Evolutionary conservation across 1,140 invertebrate genomes (phyloP).

Genomic region (Drosophila kepulauana): DNA sequence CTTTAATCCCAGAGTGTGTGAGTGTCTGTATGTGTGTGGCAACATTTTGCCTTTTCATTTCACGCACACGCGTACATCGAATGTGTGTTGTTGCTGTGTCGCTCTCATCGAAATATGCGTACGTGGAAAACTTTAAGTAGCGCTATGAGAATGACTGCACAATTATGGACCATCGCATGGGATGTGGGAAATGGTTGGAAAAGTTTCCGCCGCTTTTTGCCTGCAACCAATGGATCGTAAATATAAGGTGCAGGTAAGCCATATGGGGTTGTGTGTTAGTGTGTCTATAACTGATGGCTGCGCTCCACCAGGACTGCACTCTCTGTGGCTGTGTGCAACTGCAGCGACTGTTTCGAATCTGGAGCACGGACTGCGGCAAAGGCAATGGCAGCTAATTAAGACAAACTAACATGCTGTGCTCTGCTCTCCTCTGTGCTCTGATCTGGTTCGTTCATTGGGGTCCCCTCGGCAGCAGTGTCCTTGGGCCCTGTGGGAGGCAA

Average conservation of each 20-base stretch:
- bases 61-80: conserved; percentile 59
- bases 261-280: conserved; percentile 38
- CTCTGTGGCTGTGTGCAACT: conserved; percentile 8
- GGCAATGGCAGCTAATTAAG: conserved; percentile 75
- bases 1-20: conserved; percentile 46
- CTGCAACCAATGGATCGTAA: conserved; percentile 78
- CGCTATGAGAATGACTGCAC: conserved; percentile 66
- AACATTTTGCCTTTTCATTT: conserved; percentile 70
- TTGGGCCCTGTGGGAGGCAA: conserved; percentile 43
- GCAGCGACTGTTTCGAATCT: neutral
- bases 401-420: conserved; percentile 67
- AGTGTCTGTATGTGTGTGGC: neutral
- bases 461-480: conserved; percentile 48
- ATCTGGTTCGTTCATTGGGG: conserved; percentile 22
- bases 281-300: conserved; percentile 44
- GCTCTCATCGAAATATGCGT: conserved; percentile 53
- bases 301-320: conserved; percentile 16
- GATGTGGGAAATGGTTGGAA: neutral
- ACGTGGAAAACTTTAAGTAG: conserved; percentile 70
- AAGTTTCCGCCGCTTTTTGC: conserved; percentile 46
- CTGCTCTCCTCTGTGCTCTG: neutral
- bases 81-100: conserved; percentile 7
- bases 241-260: conserved; percentile 61
- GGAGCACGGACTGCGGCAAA: conserved; percentile 20
- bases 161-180: conserved; percentile 53